Conservation (phyloP, 2,113 vertebrate species). For the Rhea americana region DNA sequence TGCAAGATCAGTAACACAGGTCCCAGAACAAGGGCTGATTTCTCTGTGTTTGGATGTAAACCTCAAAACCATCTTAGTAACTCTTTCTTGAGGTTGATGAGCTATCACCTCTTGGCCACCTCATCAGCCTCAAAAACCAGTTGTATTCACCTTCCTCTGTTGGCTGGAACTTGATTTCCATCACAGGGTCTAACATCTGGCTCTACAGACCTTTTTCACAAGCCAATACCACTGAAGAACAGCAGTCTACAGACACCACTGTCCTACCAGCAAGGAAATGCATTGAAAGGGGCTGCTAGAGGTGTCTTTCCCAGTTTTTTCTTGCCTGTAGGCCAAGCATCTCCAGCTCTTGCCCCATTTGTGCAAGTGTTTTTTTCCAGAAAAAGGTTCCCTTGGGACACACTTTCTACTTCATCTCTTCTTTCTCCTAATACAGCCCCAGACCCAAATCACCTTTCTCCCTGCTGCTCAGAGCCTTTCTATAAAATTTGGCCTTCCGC, state of each 20-base stretch:
- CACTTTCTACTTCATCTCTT: neutral
- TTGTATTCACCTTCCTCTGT: neutral
- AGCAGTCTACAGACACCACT: neutral
- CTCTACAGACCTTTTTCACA: neutral
- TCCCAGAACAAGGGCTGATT: neutral
- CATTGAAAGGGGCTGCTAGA: neutral
- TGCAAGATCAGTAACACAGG: neutral
- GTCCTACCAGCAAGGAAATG: neutral
- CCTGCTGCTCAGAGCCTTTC: neutral
- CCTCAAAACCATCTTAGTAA: neutral
- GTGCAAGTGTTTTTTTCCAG: neutral
- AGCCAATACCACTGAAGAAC: neutral
- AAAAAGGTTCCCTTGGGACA: neutral
- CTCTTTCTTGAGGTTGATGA: neutral
- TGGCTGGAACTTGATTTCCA: neutral
- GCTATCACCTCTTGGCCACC: neutral
- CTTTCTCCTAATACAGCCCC: neutral
- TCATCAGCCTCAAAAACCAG: neutral
- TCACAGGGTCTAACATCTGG: neutral
- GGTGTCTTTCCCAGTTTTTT: fast-evolving
- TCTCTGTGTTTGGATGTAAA: neutral
- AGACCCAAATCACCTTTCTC: neutral
- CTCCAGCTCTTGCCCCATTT: neutral
- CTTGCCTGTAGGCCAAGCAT: neutral
- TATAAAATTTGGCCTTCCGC: too few relatives aligned